Evolutionary conservation across 2,888 invertebrate species (phyloP).

Genomic region (Drosophila recens): DNA sequence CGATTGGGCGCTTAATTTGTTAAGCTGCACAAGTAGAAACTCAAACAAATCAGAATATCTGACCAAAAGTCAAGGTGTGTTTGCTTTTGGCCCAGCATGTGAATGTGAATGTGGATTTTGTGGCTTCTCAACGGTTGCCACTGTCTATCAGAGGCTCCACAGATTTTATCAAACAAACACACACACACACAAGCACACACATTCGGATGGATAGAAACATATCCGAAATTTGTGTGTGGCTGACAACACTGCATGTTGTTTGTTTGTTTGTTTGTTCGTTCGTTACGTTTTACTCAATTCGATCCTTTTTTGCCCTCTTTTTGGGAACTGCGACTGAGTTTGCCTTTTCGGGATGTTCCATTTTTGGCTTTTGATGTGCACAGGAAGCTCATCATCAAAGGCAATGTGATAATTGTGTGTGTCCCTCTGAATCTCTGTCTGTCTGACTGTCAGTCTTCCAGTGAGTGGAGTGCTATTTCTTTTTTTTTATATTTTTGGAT

Average conservation of each 20-base stretch:
- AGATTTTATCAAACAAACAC: constrained; percentile 67
- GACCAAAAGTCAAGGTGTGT: constrained; percentile 80
- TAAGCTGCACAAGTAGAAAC: constrained; percentile 82
- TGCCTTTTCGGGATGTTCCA: constrained; percentile 60
- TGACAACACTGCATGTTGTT: constrained; percentile 71
- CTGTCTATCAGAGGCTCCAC: constrained; percentile 63
- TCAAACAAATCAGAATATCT: constrained; percentile 82
- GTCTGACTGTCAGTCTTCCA: constrained; percentile 22
- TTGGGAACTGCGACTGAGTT: constrained; percentile 46
- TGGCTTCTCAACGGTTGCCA: constrained; percentile 68
- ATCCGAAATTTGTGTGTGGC: constrained; percentile 53
- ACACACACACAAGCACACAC: neutral
- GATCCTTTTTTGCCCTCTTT: constrained; percentile 60
- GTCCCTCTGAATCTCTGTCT: constrained; percentile 35
- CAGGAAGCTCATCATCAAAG: constrained; percentile 81
- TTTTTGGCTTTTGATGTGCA: constrained; percentile 80
- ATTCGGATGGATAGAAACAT: constrained; percentile 49
- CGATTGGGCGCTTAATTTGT: constrained; percentile 83
- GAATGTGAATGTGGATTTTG: constrained; percentile 61
- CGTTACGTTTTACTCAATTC: constrained; percentile 77
- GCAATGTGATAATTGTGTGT: constrained; percentile 76
- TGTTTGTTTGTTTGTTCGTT: constrained; percentile 80
- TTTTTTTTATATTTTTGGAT: constrained; percentile 18
- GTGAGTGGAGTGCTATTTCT: constrained; percentile 8
- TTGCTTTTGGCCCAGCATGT: constrained; percentile 50